Evolutionary conservation across 2,888 invertebrate species (phyloP).

Genomic region (Rhorus exstirpatorius): DNA sequence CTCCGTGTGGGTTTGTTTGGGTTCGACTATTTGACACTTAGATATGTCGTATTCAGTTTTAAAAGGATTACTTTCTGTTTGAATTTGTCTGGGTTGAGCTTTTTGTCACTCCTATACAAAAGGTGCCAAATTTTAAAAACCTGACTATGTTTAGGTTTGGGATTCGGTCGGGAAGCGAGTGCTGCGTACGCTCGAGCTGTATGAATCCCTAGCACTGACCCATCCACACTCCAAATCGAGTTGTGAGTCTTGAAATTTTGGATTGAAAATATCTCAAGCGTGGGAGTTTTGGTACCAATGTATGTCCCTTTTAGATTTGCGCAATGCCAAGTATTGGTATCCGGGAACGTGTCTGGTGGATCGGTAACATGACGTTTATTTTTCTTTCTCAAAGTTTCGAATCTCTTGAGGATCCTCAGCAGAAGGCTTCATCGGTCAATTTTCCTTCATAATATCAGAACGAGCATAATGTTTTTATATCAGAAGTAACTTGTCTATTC

Average conservation of each 20-base stretch:
- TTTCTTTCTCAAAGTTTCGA: background rate
- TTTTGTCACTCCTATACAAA: no score
- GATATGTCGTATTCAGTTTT: no score
- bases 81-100: no score
- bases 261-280: slow-evolving; percentile 6
- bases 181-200: no score
- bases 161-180: no score
- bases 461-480: background rate
- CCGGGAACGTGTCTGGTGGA: slow-evolving; percentile 16
- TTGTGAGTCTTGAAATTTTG: slow-evolving; percentile 26
- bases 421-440: background rate
- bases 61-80: no score
- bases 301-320: slow-evolving; percentile 25
- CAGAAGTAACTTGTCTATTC: background rate
- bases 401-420: background rate
- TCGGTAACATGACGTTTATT: slow-evolving; percentile 11
- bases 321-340: slow-evolving; percentile 10
- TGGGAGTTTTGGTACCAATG: slow-evolving; percentile 27
- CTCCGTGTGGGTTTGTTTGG: no score
- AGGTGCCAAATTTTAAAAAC: no score
- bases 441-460: background rate
- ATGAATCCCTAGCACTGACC: no score
- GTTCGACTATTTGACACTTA: no score
- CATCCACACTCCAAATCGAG: background rate
- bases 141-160: no score